Base-by-base conservation (phyloP, 2,797 vertebrate species). In the Chloroceryle inda region DNA sequence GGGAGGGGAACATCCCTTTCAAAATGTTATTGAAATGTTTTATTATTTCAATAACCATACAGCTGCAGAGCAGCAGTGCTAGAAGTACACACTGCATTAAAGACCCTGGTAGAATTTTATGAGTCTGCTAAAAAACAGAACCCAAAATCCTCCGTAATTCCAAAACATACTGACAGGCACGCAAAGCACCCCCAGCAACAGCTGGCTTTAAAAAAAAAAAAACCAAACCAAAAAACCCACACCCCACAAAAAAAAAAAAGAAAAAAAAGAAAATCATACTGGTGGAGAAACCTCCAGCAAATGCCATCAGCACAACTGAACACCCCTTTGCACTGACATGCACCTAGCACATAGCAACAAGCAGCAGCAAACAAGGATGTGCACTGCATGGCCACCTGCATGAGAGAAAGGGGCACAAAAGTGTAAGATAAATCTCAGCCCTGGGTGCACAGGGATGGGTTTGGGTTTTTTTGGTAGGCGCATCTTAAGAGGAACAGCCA, bases 1-100 rank as follows among this genome's bases (percentile, higher is more conserved):
- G 89, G 85, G 88, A 95, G 88, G 92, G 92, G 94, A 94, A 79
- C 80, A 96, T 91, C 93, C 72, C 85, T 92, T 97, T 92, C 92
- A 86, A 87, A 95, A 92, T 27, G 80, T 93, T 97, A 96, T 90
- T 96, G 88, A 92, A 96, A 96, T 94, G 96, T 95, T 96, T 96
- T 96, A 96, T 74, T 95, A 96, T 95, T 94, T 96, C 96, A 96
- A 92, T 96, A 97, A 95, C 17, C 64, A 56, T 66, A 50, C 96
- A 97, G 95, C 95, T 97, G 96, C 8, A 4, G 80, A 95, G 92
- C 96, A 97, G 96, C 94, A 92, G 93, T 56, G 80, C 92, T 94
- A 92, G 17, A 13, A 96, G 81, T 63, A 94, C 59, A 68, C 71
- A 82, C 85, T 15, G 8, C 27, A 68, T 68, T 96, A 95, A 95